Base-by-base conservation (phyloP, 1,140 invertebrate genomes). In the Drosophila watanabei region DNA sequence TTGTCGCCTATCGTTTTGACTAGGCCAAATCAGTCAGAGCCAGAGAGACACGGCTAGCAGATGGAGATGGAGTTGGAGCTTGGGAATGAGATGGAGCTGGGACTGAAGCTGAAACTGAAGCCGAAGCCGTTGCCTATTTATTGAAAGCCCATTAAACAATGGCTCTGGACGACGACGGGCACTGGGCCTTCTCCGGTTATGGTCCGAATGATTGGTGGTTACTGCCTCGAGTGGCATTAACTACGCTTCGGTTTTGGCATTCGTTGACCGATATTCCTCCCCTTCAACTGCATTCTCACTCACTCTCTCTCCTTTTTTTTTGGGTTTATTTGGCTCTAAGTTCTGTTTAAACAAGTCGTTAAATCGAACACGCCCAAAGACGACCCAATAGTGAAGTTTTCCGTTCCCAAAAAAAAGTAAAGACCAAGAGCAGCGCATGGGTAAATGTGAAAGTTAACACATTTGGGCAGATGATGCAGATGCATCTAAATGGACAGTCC, bases 381-480 rank as follows among this genome's bases (percentile, higher is more conserved):
- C 52, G 39, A 62, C 43, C 41, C 56, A 62, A 52, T 20, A 41
- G 18, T 28, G 33, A 35, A 39, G 43, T n/a, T n/a, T n/a, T n/a
- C n/a, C n/a, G n/a, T n/a, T n/a, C 52, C 5, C 20, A 56, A 56
- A 46, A 46, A 46, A 52, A 37, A 24, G 24, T 24, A 24, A 37
- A 56, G 18, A 16, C 30, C 51, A 11, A 32, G 49, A 3, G n/a
- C 49, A 20, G n/a, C 30, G 70, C 52, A 71, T 45, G 32, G 52
- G 52, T 66, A 73, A 89, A 83, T 84, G 84, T 88, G 85, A 88
- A 88, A 88, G 85, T 85, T 89, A 85, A 89, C 85, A 88, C 85
- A 76, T 85, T 48, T 41, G 52, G 45, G 30, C 52, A 70, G 48
- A 69, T 75, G 49, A 45, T 68, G 48, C 35, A 24, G 60, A 57